These are phyloP conservation scores for Lycaon pictus DNA, from an alignment of 2,113 vertebrate species.

Conservation along the genomic window DNA sequence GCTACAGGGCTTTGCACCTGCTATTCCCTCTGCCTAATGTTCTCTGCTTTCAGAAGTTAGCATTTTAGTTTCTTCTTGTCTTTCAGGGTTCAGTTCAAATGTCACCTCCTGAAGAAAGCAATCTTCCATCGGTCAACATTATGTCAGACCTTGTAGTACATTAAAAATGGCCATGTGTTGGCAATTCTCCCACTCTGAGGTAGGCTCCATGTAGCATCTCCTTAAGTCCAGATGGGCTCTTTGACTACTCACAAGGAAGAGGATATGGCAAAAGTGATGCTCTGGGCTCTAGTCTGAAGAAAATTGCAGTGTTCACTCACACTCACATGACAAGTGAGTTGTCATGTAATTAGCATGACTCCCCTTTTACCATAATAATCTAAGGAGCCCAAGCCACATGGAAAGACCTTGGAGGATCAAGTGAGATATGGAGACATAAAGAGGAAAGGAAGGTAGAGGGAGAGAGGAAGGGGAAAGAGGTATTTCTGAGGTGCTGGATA, in stretches of 20 bases:
- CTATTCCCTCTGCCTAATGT: neutral
- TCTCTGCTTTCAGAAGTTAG: neutral
- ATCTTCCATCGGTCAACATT: neutral
- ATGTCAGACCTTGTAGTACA: neutral
- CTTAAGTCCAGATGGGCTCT: neutral
- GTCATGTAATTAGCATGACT: neutral
- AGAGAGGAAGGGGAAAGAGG: neutral
- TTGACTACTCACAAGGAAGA: neutral
- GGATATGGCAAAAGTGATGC: neutral
- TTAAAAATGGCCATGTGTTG: neutral
- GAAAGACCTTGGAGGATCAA: neutral
- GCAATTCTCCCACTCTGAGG: neutral
- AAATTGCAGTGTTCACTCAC: neutral
- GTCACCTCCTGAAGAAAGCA: neutral
- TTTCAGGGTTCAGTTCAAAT: neutral
- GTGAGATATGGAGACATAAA: neutral
- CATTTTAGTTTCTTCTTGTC: slow-evolving; percentile 42
- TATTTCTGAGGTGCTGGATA: neutral
- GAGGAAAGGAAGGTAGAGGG: rapidly evolving
- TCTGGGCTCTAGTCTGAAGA: neutral
- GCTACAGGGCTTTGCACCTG: neutral
- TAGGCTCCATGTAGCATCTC: neutral
- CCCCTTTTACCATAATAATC: neutral
- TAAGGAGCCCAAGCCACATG: neutral
- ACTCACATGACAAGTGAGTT: neutral